Base-by-base conservation (phyloP, 2,888 invertebrate genomes). In the Tromatobia lineatoria region DNA sequence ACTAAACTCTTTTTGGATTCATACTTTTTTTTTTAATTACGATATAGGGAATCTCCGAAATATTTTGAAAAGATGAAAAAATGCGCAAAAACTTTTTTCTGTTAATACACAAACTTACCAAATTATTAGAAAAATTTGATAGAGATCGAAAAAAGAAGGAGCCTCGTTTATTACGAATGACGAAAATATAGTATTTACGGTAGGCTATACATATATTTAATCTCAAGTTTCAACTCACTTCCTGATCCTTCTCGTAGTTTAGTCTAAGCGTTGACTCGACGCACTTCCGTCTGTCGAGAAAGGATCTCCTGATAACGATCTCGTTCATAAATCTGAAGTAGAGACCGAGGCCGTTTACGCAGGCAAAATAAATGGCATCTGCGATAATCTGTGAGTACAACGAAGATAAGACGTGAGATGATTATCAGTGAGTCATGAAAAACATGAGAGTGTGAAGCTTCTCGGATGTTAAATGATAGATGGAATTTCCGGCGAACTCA, bases 261-360 rank as follows among this genome's bases (percentile, higher is more conserved):
- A 98, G 94, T 88, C 97, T 95, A 64, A 97, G 94, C 69, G 97
- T 98, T 74, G 97, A 97, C 93, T 98, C 97, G 20, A 98, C 97
- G 90, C 97, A 98, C 52, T 97, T 97, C 83, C 98, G 94, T 50
- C 98, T 95, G 91, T 98, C 98, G 79, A 98, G 94, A 92, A 99
- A 99, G 0, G 98, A 97, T 85, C 97, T 95, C 84, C 98, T 95
- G 86, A 98, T 97, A 20, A 97, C 97, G 64, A 98, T 96, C 94
- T 99, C 98, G 86, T 97, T 97, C 95, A 98, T 96, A 88, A 97
- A 96, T 76, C 98, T 96, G 93, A 98, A 98, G 94, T 97, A 98
- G n/a, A 98, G 94, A 2, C 99, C 98, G 93, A 98, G 95, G 15
- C 96, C 94, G 92, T 98, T 98, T 10, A 97, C 96, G 87, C 97